phyloP scores from a whole-genome alignment of 2,888 invertebrate species.

The Augiades crinisus region DNA sequence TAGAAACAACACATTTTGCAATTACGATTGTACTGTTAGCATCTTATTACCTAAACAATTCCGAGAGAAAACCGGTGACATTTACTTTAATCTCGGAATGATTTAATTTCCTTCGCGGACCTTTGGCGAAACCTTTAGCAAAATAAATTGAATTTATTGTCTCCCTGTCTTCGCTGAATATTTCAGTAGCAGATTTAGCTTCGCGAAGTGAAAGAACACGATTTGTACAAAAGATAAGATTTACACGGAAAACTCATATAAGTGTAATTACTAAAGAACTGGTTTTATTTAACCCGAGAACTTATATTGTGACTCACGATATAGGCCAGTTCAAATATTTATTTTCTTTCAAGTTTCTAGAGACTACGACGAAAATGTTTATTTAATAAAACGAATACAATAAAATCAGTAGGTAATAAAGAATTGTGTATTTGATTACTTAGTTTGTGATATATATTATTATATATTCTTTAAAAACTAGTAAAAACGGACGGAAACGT shows the following conservation, averaged over 20 bases:
- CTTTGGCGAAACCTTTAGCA: constrained; percentile 21
- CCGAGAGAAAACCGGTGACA: constrained; percentile 24
- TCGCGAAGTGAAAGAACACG: constrained; percentile 17
- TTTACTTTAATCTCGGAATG: constrained; percentile 27
- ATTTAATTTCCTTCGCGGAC: constrained; percentile 27
- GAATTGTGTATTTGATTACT: no score
- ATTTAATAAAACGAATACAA: no score
- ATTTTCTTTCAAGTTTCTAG: neutral
- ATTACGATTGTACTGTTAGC: constrained; percentile 5
- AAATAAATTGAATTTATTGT: constrained; percentile 27
- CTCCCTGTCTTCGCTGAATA: constrained; percentile 26
- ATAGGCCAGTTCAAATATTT: neutral
- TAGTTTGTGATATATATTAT: no score
- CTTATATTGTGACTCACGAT: neutral
- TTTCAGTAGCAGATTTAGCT: constrained; percentile 26
- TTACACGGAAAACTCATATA: neutral
- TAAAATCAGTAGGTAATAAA: no score
- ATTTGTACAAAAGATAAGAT: constrained; percentile 16
- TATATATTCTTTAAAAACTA: no score
- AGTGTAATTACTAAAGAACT: neutral
- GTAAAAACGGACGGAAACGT: no score
- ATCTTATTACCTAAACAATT: constrained; percentile 21
- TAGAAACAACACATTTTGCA: no score
- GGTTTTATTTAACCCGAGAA: neutral
- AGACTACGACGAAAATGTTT: no score